Evolutionary conservation across 2,797 vertebrate genomes (phyloP), one percentile per base, ranked within the genome.

Genomic region (Percopsis omiscomaycus): DNA sequence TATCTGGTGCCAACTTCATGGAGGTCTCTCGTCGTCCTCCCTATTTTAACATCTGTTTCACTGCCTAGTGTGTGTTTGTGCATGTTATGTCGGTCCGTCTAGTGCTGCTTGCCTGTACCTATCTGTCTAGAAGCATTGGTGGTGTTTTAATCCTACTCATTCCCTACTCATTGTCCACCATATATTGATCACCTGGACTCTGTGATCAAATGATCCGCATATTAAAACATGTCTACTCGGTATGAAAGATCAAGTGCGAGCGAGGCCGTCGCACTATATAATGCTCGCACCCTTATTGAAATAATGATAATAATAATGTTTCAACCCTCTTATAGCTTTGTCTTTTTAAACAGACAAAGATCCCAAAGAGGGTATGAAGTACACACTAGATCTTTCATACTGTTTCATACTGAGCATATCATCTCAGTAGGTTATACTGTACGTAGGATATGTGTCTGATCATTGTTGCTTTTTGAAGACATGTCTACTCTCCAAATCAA

Each of bases 141-240:
- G 58, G 70, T 83, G 74, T 80, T 77, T 68, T 81, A 81, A 79
- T 84, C 60, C 22, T 3, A 42, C 44, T 55, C 58, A 61, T 73
- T 74, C 50, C 44, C 30, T 65, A 8, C 76, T 67, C 64, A 67
- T 71, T 69, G 78, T 68, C 45, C 10, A 74, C n/a, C 2, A 16
- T 28, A 28, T 58, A 81, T 14, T 68, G 28, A 79, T 87, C 75
- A 73, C 55, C 47, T 53, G 57, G 37, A 80, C 12, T 49, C 64
- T 64, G 61, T 79, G 53, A 81, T 84, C 55, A 71, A 72, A 54
- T 71, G 3, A 75, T 73, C 42, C 22, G 37, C 22, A 29, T 16
- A 11, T 63, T 28, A 52, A 54, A 47, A 68, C 27, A 59, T 72
- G 53, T 75, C 45, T 78, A 49, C 56, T 71, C 28, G 37, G 37